A percentile compares a stretch with the other conserved stretches of the same genome.
Conservation (phyloP, 2,797 vertebrate species). For the Poeciliopsis paucimaculata region DNA sequence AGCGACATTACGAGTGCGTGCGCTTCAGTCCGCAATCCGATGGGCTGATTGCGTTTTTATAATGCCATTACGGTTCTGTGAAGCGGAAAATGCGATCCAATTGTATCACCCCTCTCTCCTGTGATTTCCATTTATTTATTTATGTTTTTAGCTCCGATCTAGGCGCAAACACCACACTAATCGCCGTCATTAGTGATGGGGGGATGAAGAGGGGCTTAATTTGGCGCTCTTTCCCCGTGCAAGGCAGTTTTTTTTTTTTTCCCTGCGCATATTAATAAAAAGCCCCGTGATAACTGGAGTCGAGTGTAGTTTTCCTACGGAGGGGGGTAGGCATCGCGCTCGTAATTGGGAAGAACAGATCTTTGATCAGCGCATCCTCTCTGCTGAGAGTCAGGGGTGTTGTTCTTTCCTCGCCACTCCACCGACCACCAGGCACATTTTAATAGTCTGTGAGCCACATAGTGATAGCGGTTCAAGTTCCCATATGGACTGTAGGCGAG, state of each 20-base stretch:
- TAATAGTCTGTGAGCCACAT: constrained; percentile 66
- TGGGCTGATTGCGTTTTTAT: constrained; percentile 61
- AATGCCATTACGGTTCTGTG: constrained; percentile 41
- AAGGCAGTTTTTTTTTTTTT: constrained; percentile 8
- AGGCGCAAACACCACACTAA: constrained; percentile 50
- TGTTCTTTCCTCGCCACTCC: constrained; percentile 69
- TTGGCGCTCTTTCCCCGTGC: constrained; percentile 36
- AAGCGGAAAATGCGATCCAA: constrained; percentile 61
- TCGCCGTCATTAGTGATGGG: constrained; percentile 40
- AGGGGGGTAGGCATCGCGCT: constrained; percentile 19
- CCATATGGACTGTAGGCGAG: constrained; percentile 45
- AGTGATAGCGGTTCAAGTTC: constrained; percentile 57
- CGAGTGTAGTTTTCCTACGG: constrained; percentile 11
- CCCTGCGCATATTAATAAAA: constrained; percentile 10
- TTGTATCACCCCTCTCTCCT: constrained; percentile 22
- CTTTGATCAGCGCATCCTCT: constrained; percentile 59
- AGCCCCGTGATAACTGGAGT: constrained; percentile 31
- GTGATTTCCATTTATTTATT: background rate
- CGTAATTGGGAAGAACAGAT: constrained; percentile 41
- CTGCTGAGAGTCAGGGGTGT: constrained; percentile 65
- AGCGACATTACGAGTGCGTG: constrained; percentile 21
- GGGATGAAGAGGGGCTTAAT: constrained; percentile 6
- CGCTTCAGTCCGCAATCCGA: constrained; percentile 32
- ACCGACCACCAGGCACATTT: constrained; percentile 69
- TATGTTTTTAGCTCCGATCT: constrained; percentile 14